phyloP scores from a whole-genome alignment of 2,113 vertebrate genomes.

The Thalassarche chlororhynchos region DNA sequence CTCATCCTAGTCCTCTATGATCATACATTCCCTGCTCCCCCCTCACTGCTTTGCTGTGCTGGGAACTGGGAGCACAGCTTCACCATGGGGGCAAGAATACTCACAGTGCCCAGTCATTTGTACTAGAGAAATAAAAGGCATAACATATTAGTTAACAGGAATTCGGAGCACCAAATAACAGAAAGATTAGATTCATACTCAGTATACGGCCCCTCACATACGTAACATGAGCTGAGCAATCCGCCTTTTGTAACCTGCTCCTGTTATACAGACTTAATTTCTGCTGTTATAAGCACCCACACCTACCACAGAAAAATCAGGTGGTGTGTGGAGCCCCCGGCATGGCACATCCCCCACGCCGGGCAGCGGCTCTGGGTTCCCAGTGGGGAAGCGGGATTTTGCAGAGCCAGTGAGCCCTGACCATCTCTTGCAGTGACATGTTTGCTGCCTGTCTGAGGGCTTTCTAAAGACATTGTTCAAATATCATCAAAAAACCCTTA shows the following conservation, averaged over 20 bases:
- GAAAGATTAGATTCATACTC: background rate
- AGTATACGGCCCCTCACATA: background rate
- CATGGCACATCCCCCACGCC: accelerated
- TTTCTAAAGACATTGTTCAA: background rate
- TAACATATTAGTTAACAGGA: background rate
- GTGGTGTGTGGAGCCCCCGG: background rate
- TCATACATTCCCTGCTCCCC: background rate
- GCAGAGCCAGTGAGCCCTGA: background rate
- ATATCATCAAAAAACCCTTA: background rate
- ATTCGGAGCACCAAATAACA: background rate
- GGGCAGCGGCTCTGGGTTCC: background rate
- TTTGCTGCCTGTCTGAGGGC: background rate
- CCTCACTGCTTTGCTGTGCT: background rate
- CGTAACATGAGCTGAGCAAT: background rate
- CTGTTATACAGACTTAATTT: background rate
- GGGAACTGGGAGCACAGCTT: background rate
- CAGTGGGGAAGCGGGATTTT: background rate
- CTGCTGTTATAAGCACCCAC: background rate
- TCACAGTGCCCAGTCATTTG: background rate
- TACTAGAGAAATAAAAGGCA: background rate
- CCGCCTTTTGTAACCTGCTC: background rate
- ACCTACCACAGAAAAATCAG: background rate
- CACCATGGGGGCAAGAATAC: background rate
- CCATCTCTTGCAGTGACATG: background rate
- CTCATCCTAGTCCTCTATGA: background rate